Conservation (phyloP, 2,797 vertebrate genomes). For the Buphagus erythrorhynchus region DNA sequence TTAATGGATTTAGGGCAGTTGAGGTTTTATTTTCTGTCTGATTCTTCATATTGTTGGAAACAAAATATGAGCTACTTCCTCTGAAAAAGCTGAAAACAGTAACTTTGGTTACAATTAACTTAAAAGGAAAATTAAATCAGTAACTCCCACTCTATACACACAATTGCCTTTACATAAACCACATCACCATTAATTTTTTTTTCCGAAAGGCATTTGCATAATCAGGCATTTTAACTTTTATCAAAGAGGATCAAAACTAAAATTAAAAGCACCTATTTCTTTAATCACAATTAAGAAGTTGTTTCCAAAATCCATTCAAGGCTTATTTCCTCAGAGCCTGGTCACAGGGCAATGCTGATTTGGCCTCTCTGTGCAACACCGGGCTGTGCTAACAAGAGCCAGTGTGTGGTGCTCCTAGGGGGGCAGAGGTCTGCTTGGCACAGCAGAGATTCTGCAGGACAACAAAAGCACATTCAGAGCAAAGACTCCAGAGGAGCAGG, state of each 20-base stretch:
- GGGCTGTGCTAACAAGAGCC: accelerated
- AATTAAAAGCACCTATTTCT: neutral
- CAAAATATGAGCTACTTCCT: neutral
- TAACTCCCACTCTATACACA: neutral
- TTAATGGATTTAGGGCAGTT: neutral
- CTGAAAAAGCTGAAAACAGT: neutral
- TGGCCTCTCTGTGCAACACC: neutral
- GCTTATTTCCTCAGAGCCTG: neutral
- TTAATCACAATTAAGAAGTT: neutral
- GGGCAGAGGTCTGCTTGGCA: neutral
- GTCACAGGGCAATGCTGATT: neutral
- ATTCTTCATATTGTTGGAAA: neutral
- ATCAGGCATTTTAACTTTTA: neutral
- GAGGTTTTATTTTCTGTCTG: neutral
- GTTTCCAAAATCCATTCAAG: neutral
- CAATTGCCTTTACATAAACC: neutral
- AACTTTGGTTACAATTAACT: neutral
- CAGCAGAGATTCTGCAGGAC: neutral
- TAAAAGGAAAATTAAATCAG: neutral
- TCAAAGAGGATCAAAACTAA: neutral
- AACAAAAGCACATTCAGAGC: neutral
- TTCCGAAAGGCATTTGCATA: neutral
- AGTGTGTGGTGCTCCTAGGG: accelerated
- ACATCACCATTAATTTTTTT: neutral
- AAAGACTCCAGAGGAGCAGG: neutral